phyloP scores from a whole-genome alignment of 2,888 invertebrate genomes.

The Cinara cedri region DNA sequence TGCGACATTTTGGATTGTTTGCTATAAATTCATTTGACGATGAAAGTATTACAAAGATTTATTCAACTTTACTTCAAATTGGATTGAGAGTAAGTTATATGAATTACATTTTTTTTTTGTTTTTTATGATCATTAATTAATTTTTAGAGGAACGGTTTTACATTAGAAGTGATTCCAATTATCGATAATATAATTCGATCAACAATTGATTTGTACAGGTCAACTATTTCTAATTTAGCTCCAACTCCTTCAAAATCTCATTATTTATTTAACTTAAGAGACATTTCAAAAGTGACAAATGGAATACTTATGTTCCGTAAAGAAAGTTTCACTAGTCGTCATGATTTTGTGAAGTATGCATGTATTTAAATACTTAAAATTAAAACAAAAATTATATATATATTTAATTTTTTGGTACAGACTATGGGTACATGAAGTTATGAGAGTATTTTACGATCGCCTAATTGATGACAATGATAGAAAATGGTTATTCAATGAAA shows the following conservation, averaged over 20 bases:
- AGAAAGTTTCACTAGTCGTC: slow-evolving; percentile 77
- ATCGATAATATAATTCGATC: slow-evolving; percentile 78
- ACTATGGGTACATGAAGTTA: slow-evolving; percentile 84
- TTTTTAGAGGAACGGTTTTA: slow-evolving; percentile 60
- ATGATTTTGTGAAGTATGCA: slow-evolving; percentile 67
- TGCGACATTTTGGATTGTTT: slow-evolving; percentile 86
- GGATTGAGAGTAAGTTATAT: slow-evolving; percentile 64
- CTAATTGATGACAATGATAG: slow-evolving; percentile 74
- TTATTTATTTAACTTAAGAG: slow-evolving; percentile 84
- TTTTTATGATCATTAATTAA: neutral
- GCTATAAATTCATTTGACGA: slow-evolving; percentile 86
- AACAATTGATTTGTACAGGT: slow-evolving; percentile 80
- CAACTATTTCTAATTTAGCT: slow-evolving; percentile 71
- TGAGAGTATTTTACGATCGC: slow-evolving; percentile 84
- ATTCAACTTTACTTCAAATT: slow-evolving; percentile 77
- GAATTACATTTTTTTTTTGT: neutral
- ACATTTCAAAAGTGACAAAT: slow-evolving; percentile 80
- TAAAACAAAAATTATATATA: neutral
- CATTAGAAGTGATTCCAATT: slow-evolving; percentile 69
- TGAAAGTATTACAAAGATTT: slow-evolving; percentile 87
- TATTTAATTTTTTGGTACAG: slow-evolving; percentile 61
- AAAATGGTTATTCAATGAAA: slow-evolving; percentile 74
- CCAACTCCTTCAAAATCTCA: slow-evolving; percentile 86
- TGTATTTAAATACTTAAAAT: neutral
- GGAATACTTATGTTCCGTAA: slow-evolving; percentile 84